Evolutionary conservation across 2,888 invertebrate species (phyloP), one percentile per base, ranked within the genome.

Genomic region (Drosophila maculinotata): DNA sequence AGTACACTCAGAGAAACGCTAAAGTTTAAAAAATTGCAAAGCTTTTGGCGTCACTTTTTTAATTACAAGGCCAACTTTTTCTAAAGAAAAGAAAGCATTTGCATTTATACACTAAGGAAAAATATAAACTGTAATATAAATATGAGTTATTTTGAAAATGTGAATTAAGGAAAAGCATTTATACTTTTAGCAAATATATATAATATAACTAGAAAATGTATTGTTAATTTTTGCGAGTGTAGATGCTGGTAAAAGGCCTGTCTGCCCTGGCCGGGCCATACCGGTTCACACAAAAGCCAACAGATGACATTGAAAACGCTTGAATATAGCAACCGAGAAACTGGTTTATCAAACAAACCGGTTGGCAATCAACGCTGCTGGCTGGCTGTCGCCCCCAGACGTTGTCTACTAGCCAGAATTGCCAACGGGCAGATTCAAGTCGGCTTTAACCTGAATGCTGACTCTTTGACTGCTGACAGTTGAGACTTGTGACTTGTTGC

Each of bases 281-380:
- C 58, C 38, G 58, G 57, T 76, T 68, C 54, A 20, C 48, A 58
- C 47, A 57, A 57, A 42, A 59, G 52, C 53, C 44, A 53, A 54
- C 60, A 63, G 69, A 69, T 82, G 87, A 82, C 81, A 82, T 82
- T 82, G 81, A 82, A 85, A 87, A 73, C 60, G 87, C 41, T 72
- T 64, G 57, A 86, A 65, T 60, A 67, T 59, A 54, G 58, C 58
- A 51, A 60, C 49, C 69, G n/a, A 44, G 28, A 26, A 45, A 53
- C 33, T 48, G 9, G 23, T 25, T 28, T n/a, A 6, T 10, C 14
- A 20, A 36, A 45, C 49, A 87, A 87, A 80, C 80, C 87, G 79
- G 80, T 87, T 84, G 47, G 42, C 79, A 70, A 78, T 62, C 81
- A 65, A 58, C 64, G 54, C n/a, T 17, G 17, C 10, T 51, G 58